Evolutionary conservation across 2,797 vertebrate species (phyloP).

Genomic region (Buceros bicornis): DNA sequence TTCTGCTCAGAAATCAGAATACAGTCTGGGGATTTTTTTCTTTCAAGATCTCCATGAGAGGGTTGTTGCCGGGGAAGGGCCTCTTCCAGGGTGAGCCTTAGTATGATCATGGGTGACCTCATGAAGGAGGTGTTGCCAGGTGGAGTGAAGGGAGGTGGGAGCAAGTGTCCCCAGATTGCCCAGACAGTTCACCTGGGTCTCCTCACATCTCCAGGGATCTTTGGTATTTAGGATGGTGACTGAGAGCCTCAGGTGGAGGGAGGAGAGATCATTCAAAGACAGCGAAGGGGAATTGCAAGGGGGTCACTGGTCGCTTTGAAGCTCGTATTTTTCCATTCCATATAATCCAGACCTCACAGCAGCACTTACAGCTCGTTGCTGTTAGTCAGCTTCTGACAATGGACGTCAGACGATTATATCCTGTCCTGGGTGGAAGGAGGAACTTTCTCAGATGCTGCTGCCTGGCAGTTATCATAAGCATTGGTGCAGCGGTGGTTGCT

Average conservation of each 20-base stretch:
- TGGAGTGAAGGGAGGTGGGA: not conserved
- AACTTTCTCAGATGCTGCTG: constrained; percentile 3
- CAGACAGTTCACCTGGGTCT: not conserved
- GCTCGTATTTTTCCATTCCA: not conserved
- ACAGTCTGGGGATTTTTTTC: not conserved
- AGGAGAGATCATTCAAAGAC: not conserved
- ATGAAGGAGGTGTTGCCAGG: not conserved
- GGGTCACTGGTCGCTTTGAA: not conserved
- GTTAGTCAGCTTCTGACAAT: not conserved
- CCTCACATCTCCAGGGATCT: accelerated
- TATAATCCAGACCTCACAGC: not conserved
- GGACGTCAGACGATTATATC: not conserved
- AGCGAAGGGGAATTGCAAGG: not conserved
- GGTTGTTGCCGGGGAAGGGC: not conserved
- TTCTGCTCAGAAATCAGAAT: not conserved
- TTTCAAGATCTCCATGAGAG: not conserved
- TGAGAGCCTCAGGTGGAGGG: not conserved
- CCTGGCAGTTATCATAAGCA: not conserved
- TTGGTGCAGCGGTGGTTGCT: not conserved
- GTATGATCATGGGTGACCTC: accelerated
- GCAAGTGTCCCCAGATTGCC: not conserved
- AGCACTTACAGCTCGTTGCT: not conserved
- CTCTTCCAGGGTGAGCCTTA: not conserved
- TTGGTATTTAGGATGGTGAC: not conserved
- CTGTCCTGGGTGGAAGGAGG: not conserved